Conservation (phyloP, 2,888 invertebrate species). For the Drosophila nigricruria region DNA sequence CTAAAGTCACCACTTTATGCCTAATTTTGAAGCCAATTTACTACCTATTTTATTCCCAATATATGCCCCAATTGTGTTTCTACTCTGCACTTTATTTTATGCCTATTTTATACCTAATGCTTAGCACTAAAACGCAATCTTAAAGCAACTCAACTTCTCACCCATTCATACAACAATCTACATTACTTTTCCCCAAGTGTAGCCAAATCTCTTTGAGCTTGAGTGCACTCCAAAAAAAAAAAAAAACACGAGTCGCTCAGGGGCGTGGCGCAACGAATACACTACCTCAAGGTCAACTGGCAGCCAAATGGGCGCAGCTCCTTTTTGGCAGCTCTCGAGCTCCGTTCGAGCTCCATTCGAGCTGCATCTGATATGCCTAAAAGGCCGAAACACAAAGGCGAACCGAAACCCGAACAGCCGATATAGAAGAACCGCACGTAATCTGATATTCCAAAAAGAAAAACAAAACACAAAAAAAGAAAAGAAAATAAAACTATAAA, state of each 20-base stretch:
- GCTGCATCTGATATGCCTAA: slow-evolving; percentile 74
- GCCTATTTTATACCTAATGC: not conserved
- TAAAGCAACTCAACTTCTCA: not conserved
- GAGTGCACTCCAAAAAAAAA: slow-evolving; percentile 17
- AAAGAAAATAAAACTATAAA: slow-evolving; percentile 26
- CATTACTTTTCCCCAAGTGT: slow-evolving; percentile 1
- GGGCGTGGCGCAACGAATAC: slow-evolving; percentile 35
- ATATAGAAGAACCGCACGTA: slow-evolving; percentile 67
- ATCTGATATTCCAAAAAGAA: slow-evolving; percentile 66
- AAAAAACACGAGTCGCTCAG: not conserved
- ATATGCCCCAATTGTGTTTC: not conserved
- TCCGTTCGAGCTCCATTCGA: slow-evolving; percentile 21
- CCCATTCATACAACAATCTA: not conserved
- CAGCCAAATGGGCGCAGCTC: slow-evolving; percentile 26
- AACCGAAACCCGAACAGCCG: slow-evolving; percentile 47
- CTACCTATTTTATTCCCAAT: not conserved
- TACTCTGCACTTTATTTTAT: not conserved
- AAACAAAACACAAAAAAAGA: slow-evolving; percentile 1
- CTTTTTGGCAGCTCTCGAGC: slow-evolving; percentile 47
- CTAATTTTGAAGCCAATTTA: not conserved
- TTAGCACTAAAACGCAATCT: not conserved
- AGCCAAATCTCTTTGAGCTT: slow-evolving; percentile 31
- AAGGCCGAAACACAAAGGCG: slow-evolving; percentile 33
- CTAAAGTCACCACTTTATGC: not conserved
- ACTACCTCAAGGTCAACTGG: slow-evolving; percentile 57